Percentiles rank a stretch among this genome's conserved stretches.
Conservation (phyloP, 1,140 invertebrate species). For the Tribolium madens region DNA sequence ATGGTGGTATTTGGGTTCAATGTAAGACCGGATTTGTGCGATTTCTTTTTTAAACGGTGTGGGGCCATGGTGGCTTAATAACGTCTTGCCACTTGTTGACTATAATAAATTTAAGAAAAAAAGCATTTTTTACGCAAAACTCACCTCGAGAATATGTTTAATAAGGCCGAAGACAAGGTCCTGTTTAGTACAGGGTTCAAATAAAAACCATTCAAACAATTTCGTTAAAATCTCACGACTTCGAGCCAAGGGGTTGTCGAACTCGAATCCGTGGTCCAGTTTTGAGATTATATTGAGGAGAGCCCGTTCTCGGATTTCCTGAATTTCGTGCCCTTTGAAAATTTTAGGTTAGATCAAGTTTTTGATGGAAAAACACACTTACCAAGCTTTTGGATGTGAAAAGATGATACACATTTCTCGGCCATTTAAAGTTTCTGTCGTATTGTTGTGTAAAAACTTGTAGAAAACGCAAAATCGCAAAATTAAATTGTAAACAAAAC, state of each 20-base stretch:
- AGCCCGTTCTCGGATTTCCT: slow-evolving; percentile 64
- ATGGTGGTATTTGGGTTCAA: slow-evolving; percentile 51
- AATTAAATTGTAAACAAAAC: background rate
- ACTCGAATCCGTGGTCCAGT: slow-evolving; percentile 60
- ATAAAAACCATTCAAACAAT: slow-evolving; percentile 63
- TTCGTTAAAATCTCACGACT: slow-evolving; percentile 61
- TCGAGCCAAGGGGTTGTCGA: slow-evolving; percentile 61
- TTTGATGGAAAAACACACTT: slow-evolving; percentile 38
- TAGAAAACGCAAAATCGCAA: background rate
- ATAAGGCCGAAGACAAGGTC: slow-evolving; percentile 59
- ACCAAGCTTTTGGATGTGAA: slow-evolving; percentile 62
- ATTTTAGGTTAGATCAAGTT: slow-evolving; percentile 47
- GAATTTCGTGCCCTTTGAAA: slow-evolving; percentile 61
- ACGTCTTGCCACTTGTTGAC: slow-evolving; percentile 55
- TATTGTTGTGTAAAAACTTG: background rate
- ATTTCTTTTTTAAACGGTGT: slow-evolving; percentile 54
- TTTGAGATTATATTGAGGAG: slow-evolving; percentile 62
- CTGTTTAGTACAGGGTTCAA: slow-evolving; percentile 57
- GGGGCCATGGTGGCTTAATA: slow-evolving; percentile 57
- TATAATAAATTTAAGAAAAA: slow-evolving; percentile 46
- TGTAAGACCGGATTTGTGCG: slow-evolving; percentile 53
- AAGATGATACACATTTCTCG: slow-evolving; percentile 58
- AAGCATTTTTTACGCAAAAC: slow-evolving; percentile 38
- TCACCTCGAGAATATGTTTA: slow-evolving; percentile 57
- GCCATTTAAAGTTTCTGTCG: slow-evolving; percentile 45